Evolutionary conservation across 2,797 vertebrate genomes (phyloP).

Genomic region (Halcyon smyrnensis): DNA sequence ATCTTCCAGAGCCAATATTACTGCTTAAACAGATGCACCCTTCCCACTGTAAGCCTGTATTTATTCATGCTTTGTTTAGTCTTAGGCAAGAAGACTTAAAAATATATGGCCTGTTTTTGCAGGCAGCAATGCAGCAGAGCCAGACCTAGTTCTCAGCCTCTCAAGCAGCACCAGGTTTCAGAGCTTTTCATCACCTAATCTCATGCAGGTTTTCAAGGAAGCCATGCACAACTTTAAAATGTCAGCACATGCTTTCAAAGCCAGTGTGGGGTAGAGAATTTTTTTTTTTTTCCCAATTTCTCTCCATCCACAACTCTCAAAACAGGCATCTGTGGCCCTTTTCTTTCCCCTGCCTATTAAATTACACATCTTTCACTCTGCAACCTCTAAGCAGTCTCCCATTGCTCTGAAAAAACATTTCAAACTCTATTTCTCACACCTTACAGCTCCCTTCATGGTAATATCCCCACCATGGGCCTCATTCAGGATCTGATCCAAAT

Average conservation of each 20-base stretch:
- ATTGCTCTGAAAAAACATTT: background rate
- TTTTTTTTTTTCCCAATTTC: background rate
- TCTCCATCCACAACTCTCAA: background rate
- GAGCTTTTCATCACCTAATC: background rate
- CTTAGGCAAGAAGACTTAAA: background rate
- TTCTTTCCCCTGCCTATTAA: background rate
- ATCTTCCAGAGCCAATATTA: background rate
- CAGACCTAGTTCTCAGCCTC: background rate
- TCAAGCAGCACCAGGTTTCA: background rate
- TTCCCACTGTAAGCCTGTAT: background rate
- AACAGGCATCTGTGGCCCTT: background rate
- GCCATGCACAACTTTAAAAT: background rate
- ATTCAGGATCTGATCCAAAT: background rate
- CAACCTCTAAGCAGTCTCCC: background rate
- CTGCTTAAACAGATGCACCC: background rate
- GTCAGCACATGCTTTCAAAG: background rate
- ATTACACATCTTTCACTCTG: background rate
- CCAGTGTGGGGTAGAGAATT: background rate
- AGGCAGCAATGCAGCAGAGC: background rate
- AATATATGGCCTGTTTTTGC: background rate
- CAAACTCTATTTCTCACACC: background rate
- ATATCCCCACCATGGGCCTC: background rate
- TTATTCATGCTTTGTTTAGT: background rate
- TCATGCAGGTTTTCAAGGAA: constrained; percentile 23
- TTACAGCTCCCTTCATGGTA: background rate